Base-by-base conservation (phyloP, 2,797 vertebrate genomes). In the Macroramphosus scolopax region DNA sequence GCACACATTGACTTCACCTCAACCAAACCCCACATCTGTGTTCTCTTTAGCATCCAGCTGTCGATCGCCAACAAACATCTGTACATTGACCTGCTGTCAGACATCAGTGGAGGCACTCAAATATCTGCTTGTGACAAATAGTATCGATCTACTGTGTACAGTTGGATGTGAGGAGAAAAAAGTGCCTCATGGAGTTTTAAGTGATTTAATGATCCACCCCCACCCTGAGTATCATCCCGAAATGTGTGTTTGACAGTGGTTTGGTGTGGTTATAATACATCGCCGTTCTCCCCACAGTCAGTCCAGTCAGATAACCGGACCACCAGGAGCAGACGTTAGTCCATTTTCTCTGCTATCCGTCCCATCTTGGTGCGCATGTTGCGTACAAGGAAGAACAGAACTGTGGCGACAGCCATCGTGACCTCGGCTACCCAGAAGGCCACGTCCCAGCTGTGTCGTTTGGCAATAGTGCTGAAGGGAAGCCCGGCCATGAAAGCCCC, bases 351-450 rank as follows among this genome's bases (percentile, higher is more conserved):
- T 25, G 86, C 56, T 17, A 91, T 13, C 0, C 68, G 88, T 40
- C 95, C 97, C 97, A 99, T 98, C 86, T 92, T 97, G 54, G 97
- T 98, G 66, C 94, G 87, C 85, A 97, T 97, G 85, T 98, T 99
- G 11, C 97, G 90, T 10, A 94, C 59, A 0, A 95, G 60, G 82
- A 97, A 96, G 87, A 95, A 97, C 51, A 73, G 73, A 4, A 91
- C 40, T 0, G 95, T 98, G 66, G 91, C 80, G 3, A 44, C 5
- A 0, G 54, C 80, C 37, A 95, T 95, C 11, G 73, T 62, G 40
- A 98, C 48, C 68, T 99, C 95, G 0, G 94, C 95, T 4, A 95
- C 87, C 95, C 95, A 97, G 87, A 99, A 98, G 1, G 97, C 95
- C 2, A 80, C 91, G 74, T 93, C 90, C 97, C 97, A 99, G 72